These are phyloP conservation scores for Mnemiopsis leidyi DNA, from an alignment of 37 sponge, comb jelly and placozoan species.

Conservation along the genomic window DNA sequence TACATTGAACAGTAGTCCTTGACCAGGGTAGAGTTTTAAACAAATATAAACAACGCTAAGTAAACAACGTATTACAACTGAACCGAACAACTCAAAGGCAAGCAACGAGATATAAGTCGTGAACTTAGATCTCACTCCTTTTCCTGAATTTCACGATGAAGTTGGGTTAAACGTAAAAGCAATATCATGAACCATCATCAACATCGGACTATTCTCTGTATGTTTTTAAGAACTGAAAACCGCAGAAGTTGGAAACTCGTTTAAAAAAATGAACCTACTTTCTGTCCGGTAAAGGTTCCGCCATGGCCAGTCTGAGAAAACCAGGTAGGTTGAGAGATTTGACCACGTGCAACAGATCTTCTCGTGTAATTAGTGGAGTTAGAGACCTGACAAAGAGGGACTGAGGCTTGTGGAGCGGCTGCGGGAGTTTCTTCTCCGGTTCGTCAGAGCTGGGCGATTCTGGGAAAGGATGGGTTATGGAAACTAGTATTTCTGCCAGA, in stretches of 20 bases:
- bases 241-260: neutral
- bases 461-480: too few relatives aligned
- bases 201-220: neutral
- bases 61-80: neutral
- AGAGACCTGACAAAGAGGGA: slow-evolving; percentile 83
- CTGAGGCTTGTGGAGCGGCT: slow-evolving; percentile 76
- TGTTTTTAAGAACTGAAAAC: neutral
- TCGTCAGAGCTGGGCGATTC: neutral
- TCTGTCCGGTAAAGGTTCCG: slow-evolving; percentile 80
- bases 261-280: slow-evolving; percentile 67
- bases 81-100: slow-evolving; percentile 53
- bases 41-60: slow-evolving; percentile 43
- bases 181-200: neutral
- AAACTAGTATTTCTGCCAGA: too few relatives aligned
- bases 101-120: slow-evolving; percentile 1
- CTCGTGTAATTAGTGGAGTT: slow-evolving; percentile 73
- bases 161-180: neutral
- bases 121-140: neutral
- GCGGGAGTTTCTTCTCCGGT: slow-evolving; percentile 63
- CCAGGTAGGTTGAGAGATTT: slow-evolving; percentile 78
- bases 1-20: slow-evolving; percentile 11
- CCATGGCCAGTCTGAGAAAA: slow-evolving; percentile 81
- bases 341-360: slow-evolving; percentile 76
- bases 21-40: neutral
- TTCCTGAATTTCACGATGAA: neutral